Evolutionary conservation across 2,888 invertebrate species (phyloP), one percentile per base, ranked within the genome.

Genomic region (Drosophila pseudotalamancana): DNA sequence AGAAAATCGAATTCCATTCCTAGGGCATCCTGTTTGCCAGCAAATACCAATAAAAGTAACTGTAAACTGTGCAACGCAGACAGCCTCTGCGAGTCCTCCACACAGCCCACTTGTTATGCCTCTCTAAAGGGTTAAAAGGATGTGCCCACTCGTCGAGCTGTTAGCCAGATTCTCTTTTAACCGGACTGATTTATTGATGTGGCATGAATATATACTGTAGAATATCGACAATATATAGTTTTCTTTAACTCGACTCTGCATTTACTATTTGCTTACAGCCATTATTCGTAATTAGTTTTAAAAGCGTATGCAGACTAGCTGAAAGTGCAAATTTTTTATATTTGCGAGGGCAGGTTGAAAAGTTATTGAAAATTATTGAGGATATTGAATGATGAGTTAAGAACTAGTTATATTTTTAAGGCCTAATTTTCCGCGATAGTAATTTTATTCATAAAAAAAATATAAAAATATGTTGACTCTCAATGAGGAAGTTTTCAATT

Each of bases 31-130:
- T 81, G 71, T 64, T 81, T 65, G 37, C 45, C 37, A 48, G 64
- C 54, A 80, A 77, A 87, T 72, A 65, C 78, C 77, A 84, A 87
- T 84, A 68, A 75, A 81, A 84, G 60, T 84, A 68, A 87, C 75
- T 68, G 54, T 27, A 74, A 57, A 55, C 49, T 54, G 23, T 18
- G 18, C n/a, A 19, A 37, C 46, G 34, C 16, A 48, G 21, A 4
- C 29, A 25, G n/a, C n/a, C n/a, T n/a, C n/a, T n/a, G n/a, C n/a
- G n/a, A n/a, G n/a, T n/a, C n/a, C n/a, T n/a, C n/a, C n/a, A 27
- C 31, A 39, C 11, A 40, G 31, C n/a, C 5, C 6, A 14, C 21
- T 6, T 2, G 16, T 9, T 6, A 2, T 14, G 5, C 1, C 5
- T 4, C 31, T 11, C 12, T 19, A 18, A 63, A 63, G 18, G 18